A percentile compares a stretch with the other conserved stretches of the same genome.
Conservation (phyloP, 2,888 invertebrate species). For the Apamea crenata region DNA sequence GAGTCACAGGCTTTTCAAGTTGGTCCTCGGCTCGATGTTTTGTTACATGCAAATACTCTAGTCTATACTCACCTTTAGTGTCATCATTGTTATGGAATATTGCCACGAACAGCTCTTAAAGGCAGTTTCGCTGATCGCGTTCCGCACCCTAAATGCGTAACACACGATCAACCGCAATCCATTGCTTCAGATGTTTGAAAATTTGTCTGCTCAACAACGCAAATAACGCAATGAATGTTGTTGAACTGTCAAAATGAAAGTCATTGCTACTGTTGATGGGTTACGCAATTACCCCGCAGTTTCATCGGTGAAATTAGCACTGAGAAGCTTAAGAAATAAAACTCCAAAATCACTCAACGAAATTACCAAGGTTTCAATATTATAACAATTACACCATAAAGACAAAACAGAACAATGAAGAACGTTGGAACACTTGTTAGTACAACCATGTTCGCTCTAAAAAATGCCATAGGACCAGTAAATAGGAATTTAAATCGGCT, state of each 20-base stretch:
- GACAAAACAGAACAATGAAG: slow-evolving; percentile 75
- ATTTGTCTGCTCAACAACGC: background rate
- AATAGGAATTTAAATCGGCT: slow-evolving; percentile 57
- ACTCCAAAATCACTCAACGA: slow-evolving; percentile 34
- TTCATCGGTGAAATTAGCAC: background rate
- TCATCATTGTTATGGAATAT: background rate
- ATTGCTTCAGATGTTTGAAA: no score
- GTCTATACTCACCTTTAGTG: background rate
- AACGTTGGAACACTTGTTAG: slow-evolving; percentile 81
- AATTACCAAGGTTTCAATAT: slow-evolving; percentile 73
- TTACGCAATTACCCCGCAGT: background rate
- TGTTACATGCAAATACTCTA: no score
- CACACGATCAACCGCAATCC: no score
- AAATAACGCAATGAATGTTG: background rate
- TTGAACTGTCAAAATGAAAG: background rate
- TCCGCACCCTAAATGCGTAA: no score
- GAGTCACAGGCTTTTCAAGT: no score
- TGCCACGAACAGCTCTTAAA: background rate
- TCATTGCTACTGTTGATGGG: no score
- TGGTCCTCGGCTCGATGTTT: no score
- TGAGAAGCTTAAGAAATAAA: slow-evolving; percentile 20
- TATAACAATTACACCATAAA: slow-evolving; percentile 77
- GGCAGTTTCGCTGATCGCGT: background rate
- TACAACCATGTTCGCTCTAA: slow-evolving; percentile 79
- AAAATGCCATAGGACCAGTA: slow-evolving; percentile 67